Conservation (phyloP, 2,888 invertebrate species). For the Lamellibrachia columna region DNA sequence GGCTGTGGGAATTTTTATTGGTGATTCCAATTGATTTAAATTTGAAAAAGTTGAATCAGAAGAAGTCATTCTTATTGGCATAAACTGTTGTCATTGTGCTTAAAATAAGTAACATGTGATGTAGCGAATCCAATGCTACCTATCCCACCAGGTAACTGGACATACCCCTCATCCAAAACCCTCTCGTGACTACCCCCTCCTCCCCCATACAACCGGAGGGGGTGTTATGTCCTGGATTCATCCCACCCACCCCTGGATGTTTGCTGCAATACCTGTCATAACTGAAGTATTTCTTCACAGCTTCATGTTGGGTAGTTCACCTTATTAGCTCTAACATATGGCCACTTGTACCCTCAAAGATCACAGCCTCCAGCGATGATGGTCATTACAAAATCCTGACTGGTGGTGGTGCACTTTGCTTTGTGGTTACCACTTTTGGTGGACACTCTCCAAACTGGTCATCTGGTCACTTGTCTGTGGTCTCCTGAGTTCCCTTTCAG, state of each 20-base stretch:
- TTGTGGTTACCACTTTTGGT: background rate
- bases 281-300: background rate
- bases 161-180: too few relatives aligned
- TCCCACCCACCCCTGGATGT: background rate
- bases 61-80: too few relatives aligned
- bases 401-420: background rate
- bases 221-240: background rate
- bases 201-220: too few relatives aligned
- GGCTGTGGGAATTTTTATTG: too few relatives aligned
- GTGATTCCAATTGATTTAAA: too few relatives aligned
- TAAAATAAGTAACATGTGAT: too few relatives aligned
- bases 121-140: too few relatives aligned
- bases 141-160: too few relatives aligned
- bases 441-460: background rate
- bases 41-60: too few relatives aligned
- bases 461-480: background rate
- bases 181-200: too few relatives aligned
- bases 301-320: background rate
- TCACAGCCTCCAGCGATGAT: background rate
- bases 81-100: too few relatives aligned
- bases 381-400: background rate
- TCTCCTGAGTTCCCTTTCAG: constrained; percentile 3
- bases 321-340: constrained; percentile 2
- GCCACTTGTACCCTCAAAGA: background rate
- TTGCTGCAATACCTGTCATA: background rate